A percentile compares a stretch with the other conserved stretches of the same genome.
phyloP scores from a whole-genome alignment of 1,140 invertebrate species.

The Sesamia nonagrioides region DNA sequence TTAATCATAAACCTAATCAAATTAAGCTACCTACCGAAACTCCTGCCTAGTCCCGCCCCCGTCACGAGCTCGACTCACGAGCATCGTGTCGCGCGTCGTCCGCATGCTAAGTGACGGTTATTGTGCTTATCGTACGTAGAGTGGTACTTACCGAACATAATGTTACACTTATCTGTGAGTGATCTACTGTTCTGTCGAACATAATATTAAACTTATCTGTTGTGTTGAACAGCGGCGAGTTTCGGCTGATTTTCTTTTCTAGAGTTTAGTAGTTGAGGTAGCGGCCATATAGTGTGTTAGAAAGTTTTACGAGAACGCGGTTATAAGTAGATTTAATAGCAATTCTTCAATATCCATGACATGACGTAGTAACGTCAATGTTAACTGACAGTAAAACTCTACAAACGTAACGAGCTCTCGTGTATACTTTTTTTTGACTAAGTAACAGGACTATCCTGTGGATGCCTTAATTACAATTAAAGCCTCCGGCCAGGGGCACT shows the following conservation, averaged over 20 bases:
- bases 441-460: too few species aligned
- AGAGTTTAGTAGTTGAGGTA: background rate
- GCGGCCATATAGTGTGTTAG: constrained; percentile 1
- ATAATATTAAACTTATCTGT: constrained; percentile 13
- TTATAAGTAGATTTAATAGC: too few species aligned
- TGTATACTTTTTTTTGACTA: too few species aligned
- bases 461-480: too few species aligned
- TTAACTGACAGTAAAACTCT: too few species aligned
- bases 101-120: constrained; percentile 38
- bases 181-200: background rate
- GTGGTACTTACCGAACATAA: background rate
- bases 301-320: background rate
- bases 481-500: too few species aligned
- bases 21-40: background rate
- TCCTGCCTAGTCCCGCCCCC: constrained; percentile 8
- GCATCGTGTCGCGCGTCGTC: background rate
- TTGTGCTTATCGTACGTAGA: background rate
- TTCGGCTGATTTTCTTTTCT: constrained; percentile 11
- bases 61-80: constrained; percentile 26
- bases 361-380: too few species aligned
- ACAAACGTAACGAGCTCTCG: too few species aligned
- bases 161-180: background rate
- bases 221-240: background rate
- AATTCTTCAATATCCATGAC: too few species aligned
- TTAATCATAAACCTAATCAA: constrained; percentile 16